Evolutionary conservation across 2,113 vertebrate genomes (phyloP).

Genomic region (Lathamus discolor): DNA sequence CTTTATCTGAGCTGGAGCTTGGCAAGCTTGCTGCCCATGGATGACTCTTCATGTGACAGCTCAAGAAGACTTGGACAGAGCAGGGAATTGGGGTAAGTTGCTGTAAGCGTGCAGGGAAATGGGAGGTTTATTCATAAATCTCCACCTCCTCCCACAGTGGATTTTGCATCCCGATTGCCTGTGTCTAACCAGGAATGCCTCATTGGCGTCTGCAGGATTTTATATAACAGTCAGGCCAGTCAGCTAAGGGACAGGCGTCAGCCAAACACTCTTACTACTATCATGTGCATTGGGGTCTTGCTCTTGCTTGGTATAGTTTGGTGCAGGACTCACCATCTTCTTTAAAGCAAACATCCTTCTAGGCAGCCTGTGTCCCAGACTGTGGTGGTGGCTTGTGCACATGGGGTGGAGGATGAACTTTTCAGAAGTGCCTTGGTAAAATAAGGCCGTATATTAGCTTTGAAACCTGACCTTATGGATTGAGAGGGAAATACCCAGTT

Average conservation of each 20-base stretch:
- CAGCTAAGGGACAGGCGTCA: conserved; percentile 33
- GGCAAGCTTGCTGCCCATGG: background rate
- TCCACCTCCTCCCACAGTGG: rapidly evolving
- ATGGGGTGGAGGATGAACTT: background rate
- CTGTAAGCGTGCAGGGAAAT: background rate
- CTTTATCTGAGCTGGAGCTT: background rate
- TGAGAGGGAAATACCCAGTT: background rate
- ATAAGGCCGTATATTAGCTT: background rate
- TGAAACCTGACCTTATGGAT: background rate
- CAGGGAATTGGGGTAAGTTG: background rate
- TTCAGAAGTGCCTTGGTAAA: background rate
- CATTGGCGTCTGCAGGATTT: conserved; percentile 35
- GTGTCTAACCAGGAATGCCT: background rate
- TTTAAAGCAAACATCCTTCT: background rate
- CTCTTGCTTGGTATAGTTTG: background rate
- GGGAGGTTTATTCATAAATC: background rate
- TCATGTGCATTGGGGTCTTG: background rate
- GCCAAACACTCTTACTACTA: conserved; percentile 3
- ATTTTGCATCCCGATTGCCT: background rate
- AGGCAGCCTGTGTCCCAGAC: too few species aligned
- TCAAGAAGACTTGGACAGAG: background rate
- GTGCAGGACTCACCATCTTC: background rate
- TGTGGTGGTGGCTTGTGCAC: background rate
- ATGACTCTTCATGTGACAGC: background rate
- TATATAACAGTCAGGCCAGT: background rate